These are phyloP conservation scores for Hyaena hyaena DNA, from an alignment of 2,113 vertebrate species.

Conservation along the genomic window DNA sequence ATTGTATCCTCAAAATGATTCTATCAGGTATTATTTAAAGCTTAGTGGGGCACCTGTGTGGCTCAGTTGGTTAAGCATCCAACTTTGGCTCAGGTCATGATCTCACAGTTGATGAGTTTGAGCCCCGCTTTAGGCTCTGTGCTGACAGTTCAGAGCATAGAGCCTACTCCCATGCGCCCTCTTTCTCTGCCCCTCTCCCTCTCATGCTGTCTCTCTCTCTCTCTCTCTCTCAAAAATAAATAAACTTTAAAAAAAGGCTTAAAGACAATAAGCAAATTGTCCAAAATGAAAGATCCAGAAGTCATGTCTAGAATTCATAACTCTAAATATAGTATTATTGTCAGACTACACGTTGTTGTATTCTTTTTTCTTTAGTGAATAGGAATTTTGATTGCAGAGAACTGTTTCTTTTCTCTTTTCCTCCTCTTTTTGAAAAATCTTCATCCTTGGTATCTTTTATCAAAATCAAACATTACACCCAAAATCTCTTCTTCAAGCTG, in stretches of 20 bases:
- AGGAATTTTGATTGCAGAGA: conserved; percentile 14
- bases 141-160: too few relatives aligned
- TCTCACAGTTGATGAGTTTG: too few relatives aligned
- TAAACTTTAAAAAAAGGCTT: background rate
- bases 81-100: too few relatives aligned
- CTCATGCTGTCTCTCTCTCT: too few relatives aligned
- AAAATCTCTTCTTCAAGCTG: conserved; percentile 7
- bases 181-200: too few relatives aligned
- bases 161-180: too few relatives aligned
- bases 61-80: too few relatives aligned
- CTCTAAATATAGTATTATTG: conserved; percentile 22
- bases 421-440: background rate
- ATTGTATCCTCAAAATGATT: background rate
- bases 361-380: background rate
- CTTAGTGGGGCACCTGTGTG: background rate
- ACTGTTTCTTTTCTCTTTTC: background rate
- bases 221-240: too few relatives aligned
- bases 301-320: background rate
- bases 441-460: conserved; percentile 8
- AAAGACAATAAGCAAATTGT: background rate
- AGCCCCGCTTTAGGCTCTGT: too few relatives aligned
- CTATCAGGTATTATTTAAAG: conserved; percentile 26
- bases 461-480: background rate
- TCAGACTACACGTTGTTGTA: background rate
- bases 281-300: background rate